Conservation (phyloP, 2,888 invertebrate genomes). For the Harpagoxenus sublaevis region DNA sequence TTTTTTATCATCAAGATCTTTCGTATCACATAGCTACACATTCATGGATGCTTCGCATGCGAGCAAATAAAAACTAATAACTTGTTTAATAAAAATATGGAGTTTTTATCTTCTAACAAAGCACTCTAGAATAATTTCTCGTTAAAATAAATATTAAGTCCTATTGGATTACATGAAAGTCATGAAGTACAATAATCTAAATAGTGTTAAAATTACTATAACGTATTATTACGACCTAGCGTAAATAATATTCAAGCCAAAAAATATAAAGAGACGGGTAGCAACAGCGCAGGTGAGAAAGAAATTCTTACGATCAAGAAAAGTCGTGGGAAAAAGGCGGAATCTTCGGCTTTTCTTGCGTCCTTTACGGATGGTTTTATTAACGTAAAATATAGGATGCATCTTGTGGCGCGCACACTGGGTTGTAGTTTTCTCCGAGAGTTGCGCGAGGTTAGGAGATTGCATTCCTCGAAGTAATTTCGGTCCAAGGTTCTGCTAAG, state of each 20-base stretch:
- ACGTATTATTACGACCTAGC: not conserved
- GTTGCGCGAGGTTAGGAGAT: slow-evolving; percentile 71
- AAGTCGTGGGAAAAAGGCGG: slow-evolving; percentile 5
- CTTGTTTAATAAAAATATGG: not conserved
- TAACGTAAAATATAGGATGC: slow-evolving; percentile 54
- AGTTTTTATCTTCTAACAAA: slow-evolving; percentile 13
- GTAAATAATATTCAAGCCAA: not conserved
- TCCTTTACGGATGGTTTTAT: slow-evolving; percentile 60
- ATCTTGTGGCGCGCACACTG: slow-evolving; percentile 47
- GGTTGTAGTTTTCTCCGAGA: slow-evolving; percentile 69
- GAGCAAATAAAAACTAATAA: slow-evolving; percentile 14
- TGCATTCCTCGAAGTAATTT: slow-evolving; percentile 75
- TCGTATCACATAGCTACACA: not conserved
- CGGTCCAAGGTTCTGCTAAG: slow-evolving; percentile 46
- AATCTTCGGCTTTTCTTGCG: slow-evolving; percentile 49
- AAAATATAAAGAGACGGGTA: not conserved
- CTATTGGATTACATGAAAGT: not conserved
- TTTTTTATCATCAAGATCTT: not conserved
- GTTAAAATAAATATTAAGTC: not conserved
- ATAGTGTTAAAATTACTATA: not conserved
- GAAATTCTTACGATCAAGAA: not conserved
- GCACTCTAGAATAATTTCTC: slow-evolving; percentile 4
- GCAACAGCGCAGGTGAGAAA: not conserved
- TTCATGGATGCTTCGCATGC: not conserved
- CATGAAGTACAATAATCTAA: not conserved